These are phyloP conservation scores for Thalpophila matura DNA, from an alignment of 2,888 invertebrate species.

Conservation along the genomic window DNA sequence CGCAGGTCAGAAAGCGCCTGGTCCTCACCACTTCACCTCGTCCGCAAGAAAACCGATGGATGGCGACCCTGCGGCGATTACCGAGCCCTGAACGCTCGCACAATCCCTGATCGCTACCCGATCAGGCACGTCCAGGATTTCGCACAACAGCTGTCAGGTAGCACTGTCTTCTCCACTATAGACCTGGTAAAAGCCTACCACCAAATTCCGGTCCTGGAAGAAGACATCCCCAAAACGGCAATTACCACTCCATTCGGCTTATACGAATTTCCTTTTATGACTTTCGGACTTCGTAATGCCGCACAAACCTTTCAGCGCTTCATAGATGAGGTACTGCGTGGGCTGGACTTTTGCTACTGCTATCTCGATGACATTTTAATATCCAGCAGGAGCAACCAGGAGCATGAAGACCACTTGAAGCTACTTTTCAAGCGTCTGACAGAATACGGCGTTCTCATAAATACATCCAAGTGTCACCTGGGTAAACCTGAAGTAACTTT, in stretches of 20 bases:
- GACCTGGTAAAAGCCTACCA: slow-evolving; percentile 1
- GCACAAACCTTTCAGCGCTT: too few species aligned
- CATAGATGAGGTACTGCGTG: slow-evolving; percentile 29
- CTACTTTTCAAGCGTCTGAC: slow-evolving; percentile 23
- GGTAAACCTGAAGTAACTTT: slow-evolving; percentile 32
- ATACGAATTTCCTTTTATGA: slow-evolving; percentile 4
- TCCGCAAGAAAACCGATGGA: not conserved
- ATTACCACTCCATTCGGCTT: slow-evolving; percentile 43
- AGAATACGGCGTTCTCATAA: slow-evolving; percentile 43
- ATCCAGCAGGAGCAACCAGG: not conserved
- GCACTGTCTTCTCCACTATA: not conserved
- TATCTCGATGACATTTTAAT: slow-evolving; percentile 39
- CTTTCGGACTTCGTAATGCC: slow-evolving; percentile 40
- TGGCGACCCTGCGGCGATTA: slow-evolving; percentile 1
- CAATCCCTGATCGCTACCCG: not conserved
- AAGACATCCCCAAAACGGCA: slow-evolving; percentile 37
- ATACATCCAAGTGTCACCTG: slow-evolving; percentile 33
- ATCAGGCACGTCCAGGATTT: slow-evolving; percentile 3
- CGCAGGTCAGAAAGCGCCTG: not conserved
- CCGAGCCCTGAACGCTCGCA: not conserved
- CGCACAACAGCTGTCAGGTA: not conserved
- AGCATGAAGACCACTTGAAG: slow-evolving; percentile 15
- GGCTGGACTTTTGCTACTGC: slow-evolving; percentile 34
- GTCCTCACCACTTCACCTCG: not conserved
- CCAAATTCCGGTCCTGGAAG: slow-evolving; percentile 1